A percentile compares a stretch with the other conserved stretches of the same genome.
Conservation (phyloP, 2,888 invertebrate species). For the Aromia moschata region DNA sequence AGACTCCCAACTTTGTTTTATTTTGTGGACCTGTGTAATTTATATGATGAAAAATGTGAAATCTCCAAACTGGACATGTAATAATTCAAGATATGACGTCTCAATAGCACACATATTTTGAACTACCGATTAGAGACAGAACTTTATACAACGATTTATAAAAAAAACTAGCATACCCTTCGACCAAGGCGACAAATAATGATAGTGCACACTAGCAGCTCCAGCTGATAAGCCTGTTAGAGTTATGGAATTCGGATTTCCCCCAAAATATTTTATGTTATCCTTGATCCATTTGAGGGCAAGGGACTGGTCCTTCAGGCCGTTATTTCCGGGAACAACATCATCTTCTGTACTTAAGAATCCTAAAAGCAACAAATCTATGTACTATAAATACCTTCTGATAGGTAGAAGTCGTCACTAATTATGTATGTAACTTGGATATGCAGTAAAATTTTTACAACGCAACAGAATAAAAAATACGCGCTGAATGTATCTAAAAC, state of each 20-base stretch:
- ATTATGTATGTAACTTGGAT: neutral
- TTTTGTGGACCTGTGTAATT: too few species aligned
- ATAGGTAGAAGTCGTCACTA: neutral
- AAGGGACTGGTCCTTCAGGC: conserved; percentile 58
- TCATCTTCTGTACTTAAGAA: conserved; percentile 59
- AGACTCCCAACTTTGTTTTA: too few species aligned
- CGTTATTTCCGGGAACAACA: conserved; percentile 57
- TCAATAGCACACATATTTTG: too few species aligned
- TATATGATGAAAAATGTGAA: too few species aligned
- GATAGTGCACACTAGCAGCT: conserved; percentile 58
- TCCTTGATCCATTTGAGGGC: conserved; percentile 58
- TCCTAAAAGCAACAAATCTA: conserved; percentile 40
- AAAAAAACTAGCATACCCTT: conserved; percentile 37
- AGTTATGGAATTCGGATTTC: conserved; percentile 58
- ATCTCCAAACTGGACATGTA: too few species aligned
- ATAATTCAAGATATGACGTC: too few species aligned
- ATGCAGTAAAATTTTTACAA: too few species aligned
- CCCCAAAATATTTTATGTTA: conserved; percentile 58
- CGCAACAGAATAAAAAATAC: too few species aligned
- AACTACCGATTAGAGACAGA: too few species aligned
- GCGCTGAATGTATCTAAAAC: too few species aligned
- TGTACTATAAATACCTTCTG: neutral
- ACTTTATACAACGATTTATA: neutral
- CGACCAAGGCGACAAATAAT: conserved; percentile 57
- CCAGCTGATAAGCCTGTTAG: conserved; percentile 59